Percentiles rank a stretch among this genome's conserved stretches.
phyloP scores from a whole-genome alignment of 2,888 invertebrate species.

The Amphipoea oculea region DNA sequence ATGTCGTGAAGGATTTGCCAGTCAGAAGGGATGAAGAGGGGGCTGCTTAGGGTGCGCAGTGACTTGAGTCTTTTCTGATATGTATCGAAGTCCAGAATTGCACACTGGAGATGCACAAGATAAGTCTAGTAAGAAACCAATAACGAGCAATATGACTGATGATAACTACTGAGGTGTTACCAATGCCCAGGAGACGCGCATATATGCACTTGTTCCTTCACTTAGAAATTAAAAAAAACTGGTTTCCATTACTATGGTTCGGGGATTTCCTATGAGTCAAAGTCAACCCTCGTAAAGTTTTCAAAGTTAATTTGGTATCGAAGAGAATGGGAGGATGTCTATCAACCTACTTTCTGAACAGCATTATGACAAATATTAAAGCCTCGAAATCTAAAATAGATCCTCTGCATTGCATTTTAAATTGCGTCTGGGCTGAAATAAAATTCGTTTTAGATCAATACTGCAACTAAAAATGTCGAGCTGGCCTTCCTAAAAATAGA shows the following conservation, averaged over 20 bases:
- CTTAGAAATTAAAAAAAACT: neutral
- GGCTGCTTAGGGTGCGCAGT: too few relatives aligned
- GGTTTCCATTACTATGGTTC: neutral
- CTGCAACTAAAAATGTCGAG: constrained; percentile 22
- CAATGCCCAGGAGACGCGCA: neutral
- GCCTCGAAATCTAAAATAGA: constrained; percentile 20
- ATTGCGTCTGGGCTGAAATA: constrained; percentile 36
- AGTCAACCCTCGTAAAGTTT: neutral
- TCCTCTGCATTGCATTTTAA: constrained; percentile 41
- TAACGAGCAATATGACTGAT: neutral
- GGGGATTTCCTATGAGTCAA: neutral
- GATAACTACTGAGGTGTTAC: neutral
- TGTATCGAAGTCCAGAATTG: too few relatives aligned
- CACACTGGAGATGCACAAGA: neutral
- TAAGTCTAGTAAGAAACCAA: neutral
- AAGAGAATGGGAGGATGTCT: neutral
- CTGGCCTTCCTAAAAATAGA: constrained; percentile 31
- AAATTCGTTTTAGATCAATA: constrained; percentile 46
- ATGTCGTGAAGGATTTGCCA: neutral
- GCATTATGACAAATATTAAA: constrained; percentile 5
- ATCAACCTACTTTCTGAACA: neutral
- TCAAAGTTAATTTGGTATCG: neutral
- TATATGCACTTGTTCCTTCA: neutral
- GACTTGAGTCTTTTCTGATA: neutral
- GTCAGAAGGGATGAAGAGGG: neutral